These are phyloP conservation scores for Passer montanus DNA, from an alignment of 2,113 vertebrate species.

Conservation along the genomic window DNA sequence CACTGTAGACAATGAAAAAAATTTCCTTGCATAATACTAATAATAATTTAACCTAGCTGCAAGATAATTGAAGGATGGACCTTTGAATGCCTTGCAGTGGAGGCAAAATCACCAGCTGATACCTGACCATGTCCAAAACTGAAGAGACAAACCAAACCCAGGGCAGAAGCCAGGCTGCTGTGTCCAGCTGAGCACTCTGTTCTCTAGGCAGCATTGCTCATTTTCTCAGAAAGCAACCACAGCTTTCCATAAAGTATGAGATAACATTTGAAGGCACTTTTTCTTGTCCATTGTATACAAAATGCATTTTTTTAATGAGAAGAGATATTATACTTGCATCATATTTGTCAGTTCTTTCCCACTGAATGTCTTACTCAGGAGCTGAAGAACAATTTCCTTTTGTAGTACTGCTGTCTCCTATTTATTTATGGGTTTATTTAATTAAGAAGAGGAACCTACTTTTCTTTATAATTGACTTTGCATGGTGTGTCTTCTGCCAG, in stretches of 20 bases:
- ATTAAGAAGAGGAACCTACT: not conserved
- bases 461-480: conserved; percentile 9
- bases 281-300: not conserved
- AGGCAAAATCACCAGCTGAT: not conserved
- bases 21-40: not conserved
- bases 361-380: not conserved
- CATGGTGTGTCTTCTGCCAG: not conserved
- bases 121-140: not conserved
- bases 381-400: not conserved
- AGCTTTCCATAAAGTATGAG: not conserved
- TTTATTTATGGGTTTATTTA: conserved; percentile 44
- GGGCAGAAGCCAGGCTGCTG: not conserved
- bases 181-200: not conserved
- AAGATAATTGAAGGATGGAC: not conserved
- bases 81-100: not conserved
- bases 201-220: not conserved
- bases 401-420: not conserved
- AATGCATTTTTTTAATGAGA: not conserved
- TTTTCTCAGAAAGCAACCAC: not conserved
- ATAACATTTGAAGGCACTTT: not conserved
- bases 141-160: not conserved
- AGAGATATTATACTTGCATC: not conserved
- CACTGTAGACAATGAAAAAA: not conserved
- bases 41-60: not conserved
- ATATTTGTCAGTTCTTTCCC: not conserved